Evolutionary conservation across 2,888 invertebrate genomes (phyloP).

Genomic region (Caenorhabditis uteleia): DNA sequence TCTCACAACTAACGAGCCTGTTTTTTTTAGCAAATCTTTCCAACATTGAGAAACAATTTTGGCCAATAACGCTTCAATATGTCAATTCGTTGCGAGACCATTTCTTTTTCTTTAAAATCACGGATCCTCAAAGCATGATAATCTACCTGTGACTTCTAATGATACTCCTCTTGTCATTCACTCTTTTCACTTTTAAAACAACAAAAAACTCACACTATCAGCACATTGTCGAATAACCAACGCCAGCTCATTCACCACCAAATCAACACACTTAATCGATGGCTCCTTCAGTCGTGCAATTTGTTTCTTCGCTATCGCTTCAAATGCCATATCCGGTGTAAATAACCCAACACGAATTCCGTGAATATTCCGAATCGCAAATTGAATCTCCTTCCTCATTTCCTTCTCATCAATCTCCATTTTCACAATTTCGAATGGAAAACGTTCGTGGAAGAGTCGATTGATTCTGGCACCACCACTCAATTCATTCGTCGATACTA

Average conservation of each 20-base stretch:
- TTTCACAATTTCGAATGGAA: constrained; percentile 98
- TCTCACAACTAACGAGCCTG: too few species aligned
- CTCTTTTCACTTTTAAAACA: not conserved
- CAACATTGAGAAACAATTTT: too few species aligned
- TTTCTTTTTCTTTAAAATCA: too few species aligned
- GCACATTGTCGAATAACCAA: constrained; percentile 94
- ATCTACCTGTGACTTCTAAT: too few species aligned
- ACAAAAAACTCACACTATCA: constrained; percentile 79
- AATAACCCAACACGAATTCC: constrained; percentile 92
- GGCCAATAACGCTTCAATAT: too few species aligned
- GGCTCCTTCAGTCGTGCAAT: constrained; percentile 81
- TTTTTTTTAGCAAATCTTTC: too few species aligned
- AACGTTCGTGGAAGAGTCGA: constrained; percentile 92
- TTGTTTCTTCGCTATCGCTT: constrained; percentile 98
- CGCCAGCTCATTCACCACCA: constrained; percentile 88
- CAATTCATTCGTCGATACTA: constrained; percentile 93
- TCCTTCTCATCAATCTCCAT: constrained; percentile 99
- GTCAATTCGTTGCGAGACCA: too few species aligned
- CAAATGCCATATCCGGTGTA: constrained; percentile 99
- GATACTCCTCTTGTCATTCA: not conserved
- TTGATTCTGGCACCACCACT: constrained; percentile 99
- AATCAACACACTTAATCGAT: constrained; percentile 96
- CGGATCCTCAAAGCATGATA: too few species aligned
- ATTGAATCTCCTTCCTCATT: constrained; percentile 92
- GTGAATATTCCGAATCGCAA: constrained; percentile 97